phyloP scores from a whole-genome alignment of 2,797 vertebrate species.

The Hydrolagus colliei region DNA sequence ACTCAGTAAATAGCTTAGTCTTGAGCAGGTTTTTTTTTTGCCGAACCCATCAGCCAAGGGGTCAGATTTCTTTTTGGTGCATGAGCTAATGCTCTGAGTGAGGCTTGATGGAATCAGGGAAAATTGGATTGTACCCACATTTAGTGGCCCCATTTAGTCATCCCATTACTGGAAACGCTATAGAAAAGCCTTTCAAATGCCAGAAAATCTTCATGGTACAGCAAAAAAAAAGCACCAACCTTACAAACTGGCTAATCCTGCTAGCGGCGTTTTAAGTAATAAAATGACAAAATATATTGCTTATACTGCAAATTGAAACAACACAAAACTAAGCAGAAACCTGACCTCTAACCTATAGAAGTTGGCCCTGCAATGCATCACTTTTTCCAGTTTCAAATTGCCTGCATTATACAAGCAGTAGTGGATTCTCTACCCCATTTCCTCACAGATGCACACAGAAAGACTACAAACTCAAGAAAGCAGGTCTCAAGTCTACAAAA shows the following conservation, averaged over 20 bases:
- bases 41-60: conserved; percentile 60
- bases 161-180: conserved; percentile 74
- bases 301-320: background rate
- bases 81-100: conserved; percentile 76
- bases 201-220: conserved; percentile 74
- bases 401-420: background rate
- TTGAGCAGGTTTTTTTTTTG: conserved; percentile 51
- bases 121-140: conserved; percentile 97
- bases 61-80: conserved; percentile 67
- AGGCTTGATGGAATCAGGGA: conserved; percentile 92
- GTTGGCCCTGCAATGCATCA: background rate
- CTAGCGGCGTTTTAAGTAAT: background rate
- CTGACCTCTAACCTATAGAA: background rate
- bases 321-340: background rate
- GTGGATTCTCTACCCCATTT: no score
- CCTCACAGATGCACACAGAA: background rate
- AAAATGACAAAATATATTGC: conserved; percentile 26
- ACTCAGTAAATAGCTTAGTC: conserved; percentile 54
- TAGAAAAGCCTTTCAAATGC: conserved; percentile 79
- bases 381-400: background rate
- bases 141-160: conserved; percentile 76
- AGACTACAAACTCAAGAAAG: background rate
- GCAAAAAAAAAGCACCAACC: conserved; percentile 56
- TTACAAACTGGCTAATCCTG: background rate
- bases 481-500: background rate